A percentile compares a stretch with the other conserved stretches of the same genome.
These are phyloP conservation scores for Saimiri boliviensis DNA, from an alignment of 2,113 vertebrate genomes.

Conservation along the genomic window DNA sequence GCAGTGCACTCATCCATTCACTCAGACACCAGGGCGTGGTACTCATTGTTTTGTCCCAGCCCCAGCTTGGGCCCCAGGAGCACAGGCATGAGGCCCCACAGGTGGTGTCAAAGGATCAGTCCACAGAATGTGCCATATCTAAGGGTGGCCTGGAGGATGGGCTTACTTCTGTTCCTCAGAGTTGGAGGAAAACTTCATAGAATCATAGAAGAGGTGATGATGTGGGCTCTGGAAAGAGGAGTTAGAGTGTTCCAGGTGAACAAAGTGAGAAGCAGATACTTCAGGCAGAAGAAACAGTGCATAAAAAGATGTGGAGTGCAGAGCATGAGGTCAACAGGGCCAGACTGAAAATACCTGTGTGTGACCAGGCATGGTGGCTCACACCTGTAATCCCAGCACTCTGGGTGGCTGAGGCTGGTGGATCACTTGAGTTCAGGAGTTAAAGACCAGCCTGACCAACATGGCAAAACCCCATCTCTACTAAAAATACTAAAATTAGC, in stretches of 20 bases:
- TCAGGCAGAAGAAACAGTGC: background rate
- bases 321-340: background rate
- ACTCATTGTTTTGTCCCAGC: background rate
- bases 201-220: constrained; percentile 9
- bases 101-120: background rate
- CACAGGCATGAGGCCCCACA: background rate
- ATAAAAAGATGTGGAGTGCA: background rate
- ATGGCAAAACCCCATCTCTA: background rate
- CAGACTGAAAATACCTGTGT: background rate
- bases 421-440: background rate
- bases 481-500: background rate
- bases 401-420: background rate
- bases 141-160: background rate
- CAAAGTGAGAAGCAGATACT: background rate
- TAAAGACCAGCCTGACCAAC: background rate
- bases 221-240: background rate
- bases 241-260: background rate
- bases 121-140: background rate
- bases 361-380: background rate
- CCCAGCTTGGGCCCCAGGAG: background rate
- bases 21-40: background rate
- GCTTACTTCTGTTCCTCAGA: background rate
- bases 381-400: background rate
- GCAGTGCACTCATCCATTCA: background rate
- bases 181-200: background rate